A percentile compares a stretch with the other conserved stretches of the same genome.
These are phyloP conservation scores for Myoxocephalus aenaeus DNA, from an alignment of 2,797 vertebrate species.

Conservation along the genomic window DNA sequence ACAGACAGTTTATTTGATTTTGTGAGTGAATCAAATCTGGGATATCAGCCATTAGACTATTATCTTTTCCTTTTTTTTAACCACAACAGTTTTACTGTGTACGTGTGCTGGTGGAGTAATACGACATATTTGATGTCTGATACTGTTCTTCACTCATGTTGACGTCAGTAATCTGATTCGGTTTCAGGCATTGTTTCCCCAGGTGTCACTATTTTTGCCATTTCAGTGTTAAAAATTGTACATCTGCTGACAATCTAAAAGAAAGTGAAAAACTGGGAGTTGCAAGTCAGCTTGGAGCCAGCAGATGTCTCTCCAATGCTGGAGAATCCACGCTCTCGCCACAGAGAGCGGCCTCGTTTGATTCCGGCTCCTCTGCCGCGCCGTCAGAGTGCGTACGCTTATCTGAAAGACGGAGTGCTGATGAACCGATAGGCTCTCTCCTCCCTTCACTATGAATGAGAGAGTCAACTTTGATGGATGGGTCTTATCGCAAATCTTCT, in stretches of 20 bases:
- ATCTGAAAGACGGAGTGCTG: conserved; percentile 60
- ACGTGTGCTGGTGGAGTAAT: conserved; percentile 14
- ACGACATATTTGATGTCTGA: conserved; percentile 28
- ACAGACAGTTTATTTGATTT: not conserved
- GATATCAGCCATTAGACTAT: conserved; percentile 20
- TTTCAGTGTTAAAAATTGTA: not conserved
- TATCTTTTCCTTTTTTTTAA: not conserved
- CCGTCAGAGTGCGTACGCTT: conserved; percentile 40
- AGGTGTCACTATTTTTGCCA: not conserved
- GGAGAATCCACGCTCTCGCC: conserved; percentile 21
- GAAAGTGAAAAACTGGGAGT: not conserved
- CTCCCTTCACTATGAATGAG: conserved; percentile 62
- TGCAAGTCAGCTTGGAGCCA: conserved; percentile 65
- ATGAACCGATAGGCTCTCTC: conserved; percentile 61
- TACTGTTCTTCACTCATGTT: not conserved
- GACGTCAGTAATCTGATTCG: not conserved
- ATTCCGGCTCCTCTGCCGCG: conserved; percentile 29
- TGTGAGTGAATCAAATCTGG: conserved; percentile 24
- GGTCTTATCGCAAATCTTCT: conserved; percentile 64
- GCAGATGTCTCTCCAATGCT: conserved; percentile 79
- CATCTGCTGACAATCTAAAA: not conserved
- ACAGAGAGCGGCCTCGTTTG: conserved; percentile 12
- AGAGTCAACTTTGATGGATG: conserved; percentile 72
- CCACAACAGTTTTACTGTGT: conserved; percentile 2
- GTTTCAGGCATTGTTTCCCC: not conserved